A percentile compares a stretch with the other conserved stretches of the same genome.
phyloP scores from a whole-genome alignment of 1,140 invertebrate species.

The Paraescarpia echinospica region DNA sequence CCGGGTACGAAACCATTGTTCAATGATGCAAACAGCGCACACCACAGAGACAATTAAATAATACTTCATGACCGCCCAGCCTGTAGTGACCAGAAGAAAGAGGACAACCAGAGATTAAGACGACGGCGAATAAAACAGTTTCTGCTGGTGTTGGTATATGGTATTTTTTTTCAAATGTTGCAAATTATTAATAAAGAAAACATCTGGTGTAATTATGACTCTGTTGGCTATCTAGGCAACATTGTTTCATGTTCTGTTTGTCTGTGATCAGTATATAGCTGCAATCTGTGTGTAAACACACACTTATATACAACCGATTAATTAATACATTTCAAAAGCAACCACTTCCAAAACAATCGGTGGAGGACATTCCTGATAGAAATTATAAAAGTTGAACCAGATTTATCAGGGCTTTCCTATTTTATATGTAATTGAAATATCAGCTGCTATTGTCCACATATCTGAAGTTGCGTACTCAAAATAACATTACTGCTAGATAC shows the following conservation, averaged over 20 bases:
- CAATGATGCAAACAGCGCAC: not conserved
- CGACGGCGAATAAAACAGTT: not conserved
- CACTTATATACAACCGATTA: not conserved
- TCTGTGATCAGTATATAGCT: not conserved
- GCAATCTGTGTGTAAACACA: not conserved
- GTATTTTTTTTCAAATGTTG: not conserved
- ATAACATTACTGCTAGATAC: no score
- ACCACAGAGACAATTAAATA: not conserved
- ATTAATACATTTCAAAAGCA: not conserved
- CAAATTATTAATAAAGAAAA: not conserved
- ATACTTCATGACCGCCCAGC: not conserved
- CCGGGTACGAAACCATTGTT: not conserved
- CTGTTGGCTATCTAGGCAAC: not conserved
- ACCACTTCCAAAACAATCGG: no score
- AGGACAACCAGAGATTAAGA: no score
- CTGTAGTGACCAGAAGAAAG: not conserved
- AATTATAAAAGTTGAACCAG: no score
- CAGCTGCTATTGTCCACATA: no score
- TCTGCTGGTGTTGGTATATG: not conserved
- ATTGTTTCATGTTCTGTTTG: not conserved
- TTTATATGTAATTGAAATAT: no score
- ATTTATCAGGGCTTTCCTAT: no score
- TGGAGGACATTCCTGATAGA: no score
- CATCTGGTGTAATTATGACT: not conserved
- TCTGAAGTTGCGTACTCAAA: no score